A percentile compares a stretch with the other conserved stretches of the same genome.
Evolutionary conservation across 2,797 vertebrate species (phyloP).

Genomic region (Acridotheres tristis): DNA sequence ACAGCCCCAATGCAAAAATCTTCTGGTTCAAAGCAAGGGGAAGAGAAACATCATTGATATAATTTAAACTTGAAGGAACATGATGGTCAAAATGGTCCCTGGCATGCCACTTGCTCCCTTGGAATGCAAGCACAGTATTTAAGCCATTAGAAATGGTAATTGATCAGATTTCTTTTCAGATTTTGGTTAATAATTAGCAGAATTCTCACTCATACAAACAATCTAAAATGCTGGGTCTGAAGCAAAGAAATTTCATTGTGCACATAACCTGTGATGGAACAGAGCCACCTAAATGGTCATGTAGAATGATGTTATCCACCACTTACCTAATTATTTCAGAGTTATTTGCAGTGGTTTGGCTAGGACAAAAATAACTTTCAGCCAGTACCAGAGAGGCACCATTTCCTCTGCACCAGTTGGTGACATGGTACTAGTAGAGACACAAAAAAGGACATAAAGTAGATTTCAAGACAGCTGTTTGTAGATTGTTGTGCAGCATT

Average conservation of each 20-base stretch:
- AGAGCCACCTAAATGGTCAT: not conserved
- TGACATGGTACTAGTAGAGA: not conserved
- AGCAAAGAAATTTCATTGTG: not conserved
- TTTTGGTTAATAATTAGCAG: not conserved
- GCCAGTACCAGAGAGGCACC: not conserved
- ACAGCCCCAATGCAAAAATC: not conserved
- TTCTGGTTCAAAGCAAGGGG: not conserved
- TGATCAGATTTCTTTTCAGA: not conserved
- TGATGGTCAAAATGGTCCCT: not conserved
- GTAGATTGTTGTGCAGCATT: not conserved
- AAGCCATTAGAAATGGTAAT: not conserved
- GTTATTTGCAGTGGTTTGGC: not conserved
- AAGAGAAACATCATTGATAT: not conserved
- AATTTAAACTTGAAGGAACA: not conserved
- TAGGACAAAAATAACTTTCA: not conserved
- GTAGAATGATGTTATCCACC: not conserved
- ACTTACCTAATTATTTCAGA: not conserved
- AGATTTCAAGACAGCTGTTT: not conserved
- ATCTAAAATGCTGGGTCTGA: not conserved
- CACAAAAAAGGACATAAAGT: not conserved
- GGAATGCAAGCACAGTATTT: not conserved
- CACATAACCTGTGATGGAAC: not conserved
- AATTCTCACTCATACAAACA: not conserved
- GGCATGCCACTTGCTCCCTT: not conserved
- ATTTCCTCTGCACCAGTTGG: not conserved